phyloP scores from a whole-genome alignment of 2,797 vertebrate genomes.

The Megaceryle alcyon region DNA sequence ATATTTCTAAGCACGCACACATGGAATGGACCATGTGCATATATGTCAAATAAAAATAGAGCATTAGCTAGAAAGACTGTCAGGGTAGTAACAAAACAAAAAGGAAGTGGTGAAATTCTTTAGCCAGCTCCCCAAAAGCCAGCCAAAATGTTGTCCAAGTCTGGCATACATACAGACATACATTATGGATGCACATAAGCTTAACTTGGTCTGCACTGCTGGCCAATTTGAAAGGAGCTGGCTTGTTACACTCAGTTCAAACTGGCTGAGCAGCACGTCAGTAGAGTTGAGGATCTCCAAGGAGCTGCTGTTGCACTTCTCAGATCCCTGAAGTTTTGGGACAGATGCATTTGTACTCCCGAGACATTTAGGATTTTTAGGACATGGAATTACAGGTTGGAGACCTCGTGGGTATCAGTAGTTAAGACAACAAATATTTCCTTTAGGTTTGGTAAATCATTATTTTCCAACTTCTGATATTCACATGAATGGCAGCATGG shows the following conservation, averaged over 20 bases:
- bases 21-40: neutral
- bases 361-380: neutral
- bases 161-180: neutral
- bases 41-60: slow-evolving; percentile 29
- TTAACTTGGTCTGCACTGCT: neutral
- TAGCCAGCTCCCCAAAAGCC: slow-evolving; percentile 40
- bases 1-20: neutral
- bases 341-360: neutral
- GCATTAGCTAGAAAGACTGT: slow-evolving; percentile 8
- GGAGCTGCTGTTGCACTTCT: neutral
- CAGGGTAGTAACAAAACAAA: slow-evolving; percentile 14
- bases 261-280: neutral
- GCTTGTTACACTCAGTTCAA: neutral
- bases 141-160: slow-evolving; percentile 52
- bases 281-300: neutral
- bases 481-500: neutral
- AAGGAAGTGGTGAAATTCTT: slow-evolving; percentile 34
- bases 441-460: neutral
- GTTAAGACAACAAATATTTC: neutral
- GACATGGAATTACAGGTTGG: neutral
- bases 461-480: neutral
- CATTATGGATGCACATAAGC: slow-evolving; percentile 11
- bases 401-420: neutral
- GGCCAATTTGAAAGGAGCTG: neutral
- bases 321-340: neutral